Percentiles rank a stretch among this genome's conserved stretches.
phyloP scores from a whole-genome alignment of 2,888 invertebrate genomes.

The Parascotia fuliginaria region DNA sequence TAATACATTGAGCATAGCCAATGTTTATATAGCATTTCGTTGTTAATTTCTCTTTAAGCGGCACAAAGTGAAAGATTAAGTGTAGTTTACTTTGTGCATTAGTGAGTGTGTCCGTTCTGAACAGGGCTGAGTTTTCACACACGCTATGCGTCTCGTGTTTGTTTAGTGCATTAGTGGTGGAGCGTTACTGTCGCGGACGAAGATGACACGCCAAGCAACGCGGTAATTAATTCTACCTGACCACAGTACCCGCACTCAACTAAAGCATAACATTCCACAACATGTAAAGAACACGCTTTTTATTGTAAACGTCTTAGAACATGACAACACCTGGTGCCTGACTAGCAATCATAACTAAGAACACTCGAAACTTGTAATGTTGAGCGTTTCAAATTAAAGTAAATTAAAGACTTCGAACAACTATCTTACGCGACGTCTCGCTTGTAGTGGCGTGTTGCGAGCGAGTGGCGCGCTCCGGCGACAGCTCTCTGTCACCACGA shows the following conservation, averaged over 20 bases:
- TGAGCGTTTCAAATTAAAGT: constrained; percentile 73
- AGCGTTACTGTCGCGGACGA: constrained; percentile 70
- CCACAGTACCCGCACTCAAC: constrained; percentile 15
- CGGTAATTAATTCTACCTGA: constrained; percentile 37
- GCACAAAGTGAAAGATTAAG: constrained; percentile 81
- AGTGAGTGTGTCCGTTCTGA: constrained; percentile 70
- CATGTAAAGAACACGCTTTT: constrained; percentile 40
- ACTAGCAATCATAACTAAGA: constrained; percentile 62
- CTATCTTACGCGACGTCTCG: constrained; percentile 72
- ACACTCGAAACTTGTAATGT: constrained; percentile 57
- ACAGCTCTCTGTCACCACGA: constrained; percentile 80
- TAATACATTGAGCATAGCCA: constrained; percentile 60
- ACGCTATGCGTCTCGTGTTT: constrained; percentile 65
- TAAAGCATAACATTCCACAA: constrained; percentile 10
- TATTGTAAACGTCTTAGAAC: constrained; percentile 54
- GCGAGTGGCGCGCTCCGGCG: constrained; percentile 48
- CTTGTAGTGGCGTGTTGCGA: constrained; percentile 58
- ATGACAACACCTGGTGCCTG: constrained; percentile 49
- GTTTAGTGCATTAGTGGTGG: constrained; percentile 64
- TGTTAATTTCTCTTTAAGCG: constrained; percentile 77
- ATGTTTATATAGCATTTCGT: constrained; percentile 69
- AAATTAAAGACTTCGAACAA: constrained; percentile 76
- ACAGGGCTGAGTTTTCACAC: constrained; percentile 77
- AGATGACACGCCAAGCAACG: constrained; percentile 31
- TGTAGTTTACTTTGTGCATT: constrained; percentile 69